These are phyloP conservation scores for Cinclus cinclus DNA, from an alignment of 2,113 vertebrate species.

Conservation along the genomic window DNA sequence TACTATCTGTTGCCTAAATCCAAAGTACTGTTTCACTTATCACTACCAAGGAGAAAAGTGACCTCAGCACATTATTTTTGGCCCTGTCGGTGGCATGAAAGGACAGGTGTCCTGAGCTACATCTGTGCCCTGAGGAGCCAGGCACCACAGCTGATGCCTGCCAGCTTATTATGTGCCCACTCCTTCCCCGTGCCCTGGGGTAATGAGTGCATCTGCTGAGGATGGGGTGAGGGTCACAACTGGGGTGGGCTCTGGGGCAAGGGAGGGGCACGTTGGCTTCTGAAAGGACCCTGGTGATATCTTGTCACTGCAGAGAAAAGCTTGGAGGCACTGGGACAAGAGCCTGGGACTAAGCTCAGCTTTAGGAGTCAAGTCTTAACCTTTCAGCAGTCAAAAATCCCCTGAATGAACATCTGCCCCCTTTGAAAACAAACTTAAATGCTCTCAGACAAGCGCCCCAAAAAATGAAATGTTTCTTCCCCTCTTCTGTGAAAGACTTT, in stretches of 20 bases:
- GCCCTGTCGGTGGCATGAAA: conserved; percentile 6
- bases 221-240: not conserved
- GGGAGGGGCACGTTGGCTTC: not conserved
- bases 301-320: not conserved
- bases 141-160: not conserved
- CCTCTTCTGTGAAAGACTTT: not conserved
- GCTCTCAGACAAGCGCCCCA: not conserved
- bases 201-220: not conserved
- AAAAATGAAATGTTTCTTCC: not conserved
- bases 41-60: not conserved
- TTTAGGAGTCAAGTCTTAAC: not conserved
- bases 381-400: not conserved
- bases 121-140: not conserved
- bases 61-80: conserved; percentile 15
- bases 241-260: not conserved
- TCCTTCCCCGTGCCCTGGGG: not conserved
- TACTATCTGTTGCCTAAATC: not conserved
- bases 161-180: not conserved
- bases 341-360: not conserved
- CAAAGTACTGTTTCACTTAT: not conserved
- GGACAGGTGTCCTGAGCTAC: conserved; percentile 22
- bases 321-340: not conserved
- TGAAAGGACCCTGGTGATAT: rapidly evolving
- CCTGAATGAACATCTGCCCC: rapidly evolving
- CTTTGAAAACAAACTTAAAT: not conserved